Evolutionary conservation across 2,888 invertebrate genomes (phyloP).

Genomic region (Desoria tigrina): DNA sequence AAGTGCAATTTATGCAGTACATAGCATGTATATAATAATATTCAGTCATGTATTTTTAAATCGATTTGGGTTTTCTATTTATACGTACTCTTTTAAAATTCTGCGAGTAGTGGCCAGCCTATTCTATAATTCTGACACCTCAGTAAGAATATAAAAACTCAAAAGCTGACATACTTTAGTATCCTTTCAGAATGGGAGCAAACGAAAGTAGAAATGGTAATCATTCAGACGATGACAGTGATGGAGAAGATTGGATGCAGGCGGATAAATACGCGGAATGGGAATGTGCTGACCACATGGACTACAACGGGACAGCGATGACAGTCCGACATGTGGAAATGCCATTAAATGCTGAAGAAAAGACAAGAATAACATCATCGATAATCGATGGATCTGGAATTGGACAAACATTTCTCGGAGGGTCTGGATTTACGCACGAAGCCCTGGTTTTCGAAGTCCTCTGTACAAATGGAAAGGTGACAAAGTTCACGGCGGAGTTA

Average conservation of each 20-base stretch:
- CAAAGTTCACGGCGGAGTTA: constrained; percentile 35
- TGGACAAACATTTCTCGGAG: background rate
- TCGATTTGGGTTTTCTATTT: too few species aligned
- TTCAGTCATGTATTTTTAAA: too few species aligned
- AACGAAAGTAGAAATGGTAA: constrained; percentile 19
- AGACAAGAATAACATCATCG: constrained; percentile 3
- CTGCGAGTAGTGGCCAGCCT: too few species aligned
- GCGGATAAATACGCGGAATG: constrained; percentile 33
- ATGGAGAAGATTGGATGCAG: constrained; percentile 37
- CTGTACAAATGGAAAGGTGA: constrained; percentile 28
- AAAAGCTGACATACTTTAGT: too few species aligned
- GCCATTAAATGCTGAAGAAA: constrained; percentile 33
- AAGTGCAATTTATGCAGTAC: too few species aligned
- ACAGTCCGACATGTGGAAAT: constrained; percentile 37
- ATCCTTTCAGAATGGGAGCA: constrained; percentile 5
- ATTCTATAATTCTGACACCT: too few species aligned
- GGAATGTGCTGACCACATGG: constrained; percentile 30
- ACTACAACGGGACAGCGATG: constrained; percentile 29
- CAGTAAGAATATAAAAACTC: too few species aligned
- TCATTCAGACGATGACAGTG: constrained; percentile 32
- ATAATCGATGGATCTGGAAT: background rate
- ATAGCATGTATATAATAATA: too few species aligned
- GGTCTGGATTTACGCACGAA: constrained; percentile 29
- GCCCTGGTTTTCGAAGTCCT: constrained; percentile 36
- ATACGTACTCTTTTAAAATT: too few species aligned